Conservation (phyloP, 1,140 invertebrate genomes). For the Hermetia illucens region DNA sequence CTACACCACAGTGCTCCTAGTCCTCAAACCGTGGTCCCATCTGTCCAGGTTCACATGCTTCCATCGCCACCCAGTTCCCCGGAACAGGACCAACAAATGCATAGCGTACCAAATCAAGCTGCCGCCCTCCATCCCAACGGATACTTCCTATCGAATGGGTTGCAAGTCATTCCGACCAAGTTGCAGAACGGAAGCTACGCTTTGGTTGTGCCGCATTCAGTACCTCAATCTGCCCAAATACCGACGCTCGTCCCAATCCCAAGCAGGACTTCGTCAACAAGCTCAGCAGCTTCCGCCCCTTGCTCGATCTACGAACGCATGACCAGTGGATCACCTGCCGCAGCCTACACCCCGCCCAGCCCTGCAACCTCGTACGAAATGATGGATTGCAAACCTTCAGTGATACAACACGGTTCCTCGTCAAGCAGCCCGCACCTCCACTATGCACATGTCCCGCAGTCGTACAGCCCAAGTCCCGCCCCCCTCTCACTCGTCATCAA, state of each 20-base stretch:
- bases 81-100: conserved; percentile 31
- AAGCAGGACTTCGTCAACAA: conserved; percentile 49
- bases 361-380: conserved; percentile 29
- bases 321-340: conserved; percentile 23
- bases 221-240: conserved; percentile 30
- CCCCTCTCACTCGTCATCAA: conserved; percentile 57
- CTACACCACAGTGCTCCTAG: conserved; percentile 5
- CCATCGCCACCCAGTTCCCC: conserved; percentile 31
- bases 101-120: conserved; percentile 35
- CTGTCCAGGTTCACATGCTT: conserved; percentile 31
- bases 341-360: conserved; percentile 24
- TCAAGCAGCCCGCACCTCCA: conserved; percentile 8
- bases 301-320: conserved; percentile 31
- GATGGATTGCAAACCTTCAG: conserved; percentile 28
- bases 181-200: conserved; percentile 67
- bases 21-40: conserved; percentile 9
- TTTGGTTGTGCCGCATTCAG: conserved; percentile 49
- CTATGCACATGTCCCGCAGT: no score
- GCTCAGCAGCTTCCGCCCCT: conserved; percentile 43
- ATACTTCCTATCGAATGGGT: conserved; percentile 41
- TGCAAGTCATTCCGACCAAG: conserved; percentile 65
- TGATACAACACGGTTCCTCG: conserved; percentile 30
- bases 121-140: conserved; percentile 33
- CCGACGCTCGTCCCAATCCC: conserved; percentile 56
- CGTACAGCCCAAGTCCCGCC: conserved; percentile 36